Evolutionary conservation across 53 echinoderm and acorn worm species (phyloP).

Genomic region (Glandiceps talaboti): DNA sequence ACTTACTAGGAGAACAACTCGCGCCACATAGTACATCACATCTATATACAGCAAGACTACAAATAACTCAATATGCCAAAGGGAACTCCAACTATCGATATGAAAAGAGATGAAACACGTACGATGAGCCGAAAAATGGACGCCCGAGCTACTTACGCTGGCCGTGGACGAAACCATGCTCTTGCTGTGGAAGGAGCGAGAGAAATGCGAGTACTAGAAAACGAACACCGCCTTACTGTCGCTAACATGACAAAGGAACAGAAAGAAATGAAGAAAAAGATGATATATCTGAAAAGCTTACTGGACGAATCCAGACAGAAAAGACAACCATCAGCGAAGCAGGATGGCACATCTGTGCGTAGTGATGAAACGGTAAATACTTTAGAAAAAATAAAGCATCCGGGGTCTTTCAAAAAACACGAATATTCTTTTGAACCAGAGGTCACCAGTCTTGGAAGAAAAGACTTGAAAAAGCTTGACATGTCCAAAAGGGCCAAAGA

Average conservation of each 20-base stretch:
- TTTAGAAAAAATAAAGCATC: background rate
- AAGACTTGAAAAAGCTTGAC: conserved; percentile 19
- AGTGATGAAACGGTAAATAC: background rate
- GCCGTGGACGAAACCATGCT: conserved; percentile 59
- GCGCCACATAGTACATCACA: too few species aligned
- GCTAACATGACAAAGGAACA: conserved; percentile 53
- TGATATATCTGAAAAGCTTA: conserved; percentile 53
- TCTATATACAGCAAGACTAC: too few species aligned
- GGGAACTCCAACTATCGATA: conserved; percentile 19
- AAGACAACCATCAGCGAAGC: background rate
- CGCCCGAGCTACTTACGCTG: conserved; percentile 64
- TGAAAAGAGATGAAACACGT: conserved; percentile 77
- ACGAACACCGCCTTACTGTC: conserved; percentile 45
- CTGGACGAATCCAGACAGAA: conserved; percentile 45
- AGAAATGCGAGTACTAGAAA: conserved; percentile 65
- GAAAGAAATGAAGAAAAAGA: conserved; percentile 45
- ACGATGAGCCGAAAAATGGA: conserved; percentile 86
- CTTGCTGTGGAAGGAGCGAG: conserved; percentile 58
- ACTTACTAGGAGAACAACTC: too few species aligned
- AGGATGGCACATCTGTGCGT: background rate
- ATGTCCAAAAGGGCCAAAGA: conserved; percentile 24
- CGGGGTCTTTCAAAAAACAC: conserved; percentile 18
- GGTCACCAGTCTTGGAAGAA: conserved; percentile 40
- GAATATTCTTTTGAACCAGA: conserved; percentile 34
- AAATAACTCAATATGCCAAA: background rate